A percentile compares a stretch with the other conserved stretches of the same genome.
Conservation (phyloP, 1,140 invertebrate genomes). For the Aphaenogaster ashmeadi region DNA sequence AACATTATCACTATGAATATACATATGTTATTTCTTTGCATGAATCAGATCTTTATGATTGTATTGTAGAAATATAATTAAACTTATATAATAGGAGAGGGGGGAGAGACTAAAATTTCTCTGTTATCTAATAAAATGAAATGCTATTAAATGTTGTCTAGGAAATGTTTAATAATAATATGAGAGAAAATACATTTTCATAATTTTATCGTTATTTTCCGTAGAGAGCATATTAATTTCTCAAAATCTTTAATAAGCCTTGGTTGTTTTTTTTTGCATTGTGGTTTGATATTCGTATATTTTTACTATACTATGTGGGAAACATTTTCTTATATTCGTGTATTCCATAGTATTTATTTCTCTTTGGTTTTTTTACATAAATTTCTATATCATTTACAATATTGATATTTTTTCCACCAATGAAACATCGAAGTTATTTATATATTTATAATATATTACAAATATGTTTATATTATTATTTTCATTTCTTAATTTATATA, state of each 20-base stretch:
- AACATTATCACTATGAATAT: background rate
- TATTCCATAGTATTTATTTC: background rate
- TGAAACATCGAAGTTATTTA: background rate
- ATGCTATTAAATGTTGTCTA: background rate
- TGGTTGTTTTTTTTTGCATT: background rate
- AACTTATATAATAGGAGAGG: background rate
- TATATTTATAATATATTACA: background rate
- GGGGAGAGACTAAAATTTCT: background rate
- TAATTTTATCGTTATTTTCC: constrained; percentile 7
- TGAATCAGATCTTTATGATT: constrained; percentile 22
- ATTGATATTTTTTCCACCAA: background rate
- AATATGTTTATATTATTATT: constrained; percentile 13
- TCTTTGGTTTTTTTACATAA: background rate
- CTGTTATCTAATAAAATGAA: background rate
- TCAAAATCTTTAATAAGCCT: constrained; percentile 28
- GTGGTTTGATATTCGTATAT: background rate
- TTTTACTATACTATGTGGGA: background rate
- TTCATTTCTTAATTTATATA: constrained; percentile 28
- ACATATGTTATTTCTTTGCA: constrained; percentile 44
- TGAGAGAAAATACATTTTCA: constrained; percentile 1
- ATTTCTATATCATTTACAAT: background rate
- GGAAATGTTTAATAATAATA: background rate
- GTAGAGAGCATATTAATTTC: background rate
- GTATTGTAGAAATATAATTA: background rate
- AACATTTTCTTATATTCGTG: background rate